Evolutionary conservation across 2,888 invertebrate genomes (phyloP).

Genomic region (Laspeyria flexula): DNA sequence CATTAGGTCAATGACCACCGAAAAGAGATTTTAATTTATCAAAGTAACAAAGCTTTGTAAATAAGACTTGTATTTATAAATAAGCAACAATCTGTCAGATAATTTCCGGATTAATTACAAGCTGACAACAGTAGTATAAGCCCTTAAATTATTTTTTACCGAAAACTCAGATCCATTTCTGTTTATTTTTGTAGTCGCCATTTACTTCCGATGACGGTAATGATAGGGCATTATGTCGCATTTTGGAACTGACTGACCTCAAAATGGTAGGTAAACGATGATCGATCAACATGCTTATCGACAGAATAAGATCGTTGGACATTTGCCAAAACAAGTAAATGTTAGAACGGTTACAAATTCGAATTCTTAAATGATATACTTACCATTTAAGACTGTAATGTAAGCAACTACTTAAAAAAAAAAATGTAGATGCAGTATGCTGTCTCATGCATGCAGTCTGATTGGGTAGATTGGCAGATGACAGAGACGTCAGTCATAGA

Average conservation of each 20-base stretch:
- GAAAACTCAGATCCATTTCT: slow-evolving; percentile 18
- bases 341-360: background rate
- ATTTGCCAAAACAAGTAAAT: slow-evolving; percentile 18
- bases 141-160: slow-evolving; percentile 16
- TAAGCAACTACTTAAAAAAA: background rate
- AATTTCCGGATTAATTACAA: slow-evolving; percentile 21
- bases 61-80: slow-evolving; percentile 1
- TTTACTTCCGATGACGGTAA: slow-evolving; percentile 38
- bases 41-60: background rate
- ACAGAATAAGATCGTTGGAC: slow-evolving; percentile 14
- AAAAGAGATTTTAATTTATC: background rate
- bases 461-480: too few relatives aligned
- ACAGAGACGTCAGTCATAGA: too few relatives aligned
- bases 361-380: background rate
- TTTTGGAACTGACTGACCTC: slow-evolving; percentile 32
- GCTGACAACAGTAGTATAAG: background rate
- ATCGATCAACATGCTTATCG: slow-evolving; percentile 22
- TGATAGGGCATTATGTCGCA: slow-evolving; percentile 31
- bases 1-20: background rate
- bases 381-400: background rate
- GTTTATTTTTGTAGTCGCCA: slow-evolving; percentile 18
- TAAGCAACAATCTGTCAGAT: slow-evolving; percentile 17
- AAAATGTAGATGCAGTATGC: too few relatives aligned
- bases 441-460: too few relatives aligned
- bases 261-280: slow-evolving; percentile 31